phyloP scores from a whole-genome alignment of 1,140 invertebrate species.

The Chymomyza costata region DNA sequence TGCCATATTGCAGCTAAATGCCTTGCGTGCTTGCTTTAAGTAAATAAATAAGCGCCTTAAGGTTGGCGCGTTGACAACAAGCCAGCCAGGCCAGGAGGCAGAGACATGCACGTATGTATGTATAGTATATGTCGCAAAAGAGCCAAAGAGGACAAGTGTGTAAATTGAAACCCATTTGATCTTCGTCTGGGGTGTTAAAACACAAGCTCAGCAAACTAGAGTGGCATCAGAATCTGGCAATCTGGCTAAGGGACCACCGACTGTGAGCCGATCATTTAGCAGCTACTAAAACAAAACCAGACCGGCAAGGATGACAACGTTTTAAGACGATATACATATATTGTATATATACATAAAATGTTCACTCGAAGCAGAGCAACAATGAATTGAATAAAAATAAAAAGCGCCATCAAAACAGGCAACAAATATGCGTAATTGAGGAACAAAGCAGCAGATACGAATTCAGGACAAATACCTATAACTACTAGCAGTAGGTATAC shows the following conservation, averaged over 20 bases:
- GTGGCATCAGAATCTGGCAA: conserved; percentile 10
- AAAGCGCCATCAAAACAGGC: conserved; percentile 65
- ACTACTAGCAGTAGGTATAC: conserved; percentile 15
- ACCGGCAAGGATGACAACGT: conserved; percentile 33
- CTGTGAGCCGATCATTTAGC: conserved; percentile 59
- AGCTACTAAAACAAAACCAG: conserved; percentile 58
- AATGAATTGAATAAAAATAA: conserved; percentile 50
- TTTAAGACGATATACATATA: no score
- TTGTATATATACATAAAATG: no score
- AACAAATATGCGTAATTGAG: conserved; percentile 68
- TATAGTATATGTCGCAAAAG: no score
- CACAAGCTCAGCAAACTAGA: conserved; percentile 53
- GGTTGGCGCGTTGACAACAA: conserved; percentile 59
- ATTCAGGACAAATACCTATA: conserved; percentile 9
- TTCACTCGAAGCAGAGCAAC: conserved; percentile 12
- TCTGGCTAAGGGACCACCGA: conserved; percentile 62
- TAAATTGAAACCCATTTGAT: conserved; percentile 65
- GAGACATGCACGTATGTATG: neutral
- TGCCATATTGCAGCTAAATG: no score
- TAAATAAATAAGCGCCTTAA: conserved; percentile 70
- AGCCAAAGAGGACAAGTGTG: conserved; percentile 54
- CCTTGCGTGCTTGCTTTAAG: conserved; percentile 21
- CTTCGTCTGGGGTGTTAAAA: conserved; percentile 55
- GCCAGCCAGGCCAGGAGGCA: conserved; percentile 19
- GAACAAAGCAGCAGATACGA: neutral